A percentile compares a stretch with the other conserved stretches of the same genome.
Evolutionary conservation across 2,797 vertebrate species (phyloP).

Genomic region (Okamejei kenojei): DNA sequence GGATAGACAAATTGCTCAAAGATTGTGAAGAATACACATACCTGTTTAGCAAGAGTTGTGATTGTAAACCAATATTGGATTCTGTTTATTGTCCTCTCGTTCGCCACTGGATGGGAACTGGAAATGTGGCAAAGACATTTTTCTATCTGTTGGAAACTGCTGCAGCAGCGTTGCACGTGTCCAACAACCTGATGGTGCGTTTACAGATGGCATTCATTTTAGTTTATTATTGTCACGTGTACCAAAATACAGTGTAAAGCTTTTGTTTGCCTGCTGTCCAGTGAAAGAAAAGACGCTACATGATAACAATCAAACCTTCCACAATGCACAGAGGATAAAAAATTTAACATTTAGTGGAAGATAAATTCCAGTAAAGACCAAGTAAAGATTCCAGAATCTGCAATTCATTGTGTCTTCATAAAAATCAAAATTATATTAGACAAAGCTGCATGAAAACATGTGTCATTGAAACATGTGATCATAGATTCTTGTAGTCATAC

Average conservation of each 20-base stretch:
- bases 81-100: slow-evolving; percentile 39
- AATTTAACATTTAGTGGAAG: too few relatives aligned
- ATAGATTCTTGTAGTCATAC: too few relatives aligned
- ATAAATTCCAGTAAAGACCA: too few relatives aligned
- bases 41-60: slow-evolving; percentile 13
- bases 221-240: too few relatives aligned
- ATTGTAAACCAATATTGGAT: slow-evolving; percentile 39
- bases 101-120: slow-evolving; percentile 42
- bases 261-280: too few relatives aligned
- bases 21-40: neutral
- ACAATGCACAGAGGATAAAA: neutral
- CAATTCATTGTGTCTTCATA: neutral
- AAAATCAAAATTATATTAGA: neutral
- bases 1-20: slow-evolving; percentile 35
- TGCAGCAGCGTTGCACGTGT: slow-evolving; percentile 38
- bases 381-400: neutral
- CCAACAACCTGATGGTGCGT: slow-evolving; percentile 40
- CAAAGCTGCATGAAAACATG: neutral
- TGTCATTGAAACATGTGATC: neutral
- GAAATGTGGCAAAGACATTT: slow-evolving; percentile 41
- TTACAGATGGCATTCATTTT: neutral
- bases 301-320: too few relatives aligned
- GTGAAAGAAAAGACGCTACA: too few relatives aligned
- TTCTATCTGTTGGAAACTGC: slow-evolving; percentile 42
- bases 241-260: too few relatives aligned